Evolutionary conservation across 1,140 invertebrate species (phyloP), one percentile per base, ranked within the genome.

Genomic region (Drosophila jambulina): DNA sequence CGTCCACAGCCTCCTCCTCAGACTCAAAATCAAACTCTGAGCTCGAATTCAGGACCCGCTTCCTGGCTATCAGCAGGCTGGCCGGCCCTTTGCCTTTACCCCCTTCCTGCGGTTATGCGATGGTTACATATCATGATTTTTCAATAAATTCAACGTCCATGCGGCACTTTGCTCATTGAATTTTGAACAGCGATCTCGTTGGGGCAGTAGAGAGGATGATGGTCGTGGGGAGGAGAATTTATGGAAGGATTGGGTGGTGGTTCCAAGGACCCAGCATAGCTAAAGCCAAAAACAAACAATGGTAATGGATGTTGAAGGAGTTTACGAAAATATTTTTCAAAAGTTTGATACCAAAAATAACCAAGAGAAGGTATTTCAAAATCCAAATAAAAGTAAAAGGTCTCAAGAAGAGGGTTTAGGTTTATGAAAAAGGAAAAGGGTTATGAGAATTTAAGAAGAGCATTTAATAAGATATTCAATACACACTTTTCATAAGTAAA

Each of bases 91-190:
- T 49, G 49, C 38, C 67, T 32, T 38, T 32, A 61, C 21, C 46
- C 46, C 40, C 53, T 48, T 40, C 62, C 61, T 69, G 23, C 29
- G 61, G 64, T 71, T 80, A 64, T 48, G 34, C 62, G 70, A 68
- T 87, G 82, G 83, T 65, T 83, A 81, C 85, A 85, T 90, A 90
- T 90, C 85, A 90, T 90, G 85, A 90, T 90, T 90, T 90, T 90
- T 90, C 86, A 90, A 90, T 90, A 91, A 90, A 90, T 88, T 90
- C 84, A 79, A 75, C 78, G 69, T 67, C 80, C 85, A 67, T 46
- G 74, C 80, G 75, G 69, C 84, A 87, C 84, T 87, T 84, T 90
- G 84, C 85, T 87, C 84, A 87, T 87, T 87, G 84, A 87, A 87
- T 87, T 87, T 90, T 84, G 84, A 87, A 80, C 80, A 78, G 75